Evolutionary conservation across 1,140 invertebrate species (phyloP), one percentile per base, ranked within the genome.

Genomic region (Druon quercuslanigerum): DNA sequence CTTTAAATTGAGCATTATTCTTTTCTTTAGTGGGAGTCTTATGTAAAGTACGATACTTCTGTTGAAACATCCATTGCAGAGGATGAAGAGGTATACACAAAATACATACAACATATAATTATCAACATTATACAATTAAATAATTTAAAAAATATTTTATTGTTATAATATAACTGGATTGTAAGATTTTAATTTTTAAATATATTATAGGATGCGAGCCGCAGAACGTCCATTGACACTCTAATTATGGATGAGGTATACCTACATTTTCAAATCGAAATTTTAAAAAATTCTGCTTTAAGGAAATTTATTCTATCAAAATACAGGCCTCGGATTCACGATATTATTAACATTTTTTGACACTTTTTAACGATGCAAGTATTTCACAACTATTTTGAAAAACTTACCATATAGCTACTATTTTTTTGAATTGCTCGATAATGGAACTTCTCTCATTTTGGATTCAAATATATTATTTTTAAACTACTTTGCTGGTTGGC

Each of bases 1-100:
- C 19, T 54, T 54, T 3, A 14, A 14, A 5, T 20, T 60, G 7
- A 14, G 20, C 8, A 40, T 46, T 33, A 33, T n/a, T 66, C 14
- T 40, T 66, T 66, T 40, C 12, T 40, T 46, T 40, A 66, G 60
- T 66, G 60, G 60, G 60, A 66, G 4, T 25, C 60, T 46, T 66
- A 66, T 13, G 40, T n/a, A 66, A 66, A n/a, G n/a, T 33, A 66
- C 13, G 60, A 66, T 40, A 40, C 60, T n/a, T 66, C 60, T 40
- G 25, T 66, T 40, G 60, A 76, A 71, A 71, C 74, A 14, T 52
- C 74, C 17, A 46, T 54, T 25, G 66, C 16, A 1, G 51, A 71
- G 46, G 51, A 51, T 16, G 50, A 16, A 50, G 71, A 77, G 71
- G 76, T 73, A 72, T 17, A 72, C 57, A 77, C 3, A 40, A 20